Evolutionary conservation across 1,140 invertebrate genomes (phyloP), one percentile per base, ranked within the genome.

Genomic region (Plectus sambesii): DNA sequence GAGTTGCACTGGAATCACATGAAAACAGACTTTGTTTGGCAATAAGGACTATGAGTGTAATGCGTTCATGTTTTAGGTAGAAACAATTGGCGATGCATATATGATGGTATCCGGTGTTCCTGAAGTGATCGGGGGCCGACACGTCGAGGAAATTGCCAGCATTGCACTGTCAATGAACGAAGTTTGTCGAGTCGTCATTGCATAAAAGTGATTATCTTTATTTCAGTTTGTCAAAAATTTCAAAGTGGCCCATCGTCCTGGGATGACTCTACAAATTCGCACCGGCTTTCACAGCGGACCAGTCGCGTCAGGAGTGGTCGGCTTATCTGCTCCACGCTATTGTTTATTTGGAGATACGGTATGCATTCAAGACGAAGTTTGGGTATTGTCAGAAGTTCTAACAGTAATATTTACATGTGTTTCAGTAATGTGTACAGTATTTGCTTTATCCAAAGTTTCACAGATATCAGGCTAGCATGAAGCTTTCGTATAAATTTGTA

Each of bases 281-380:
- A 97, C 97, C 58, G 93, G 93, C 26, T 78, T 98, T 56, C 93
- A 98, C 73, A 83, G 84, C 44, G 84, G 84, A 3, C 80, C 82
- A 0, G 82, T 84, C 26, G 86, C 85, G 62, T 85, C 86, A 0
- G 87, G 86, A 0, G 84, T 90, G 3, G 87, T 89, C 6, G 86
- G 86, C 1, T 80, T 84, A 45, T 87, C 85, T 69, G 86, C 87
- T 82, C 86, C 85, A 0, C 81, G n/a, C n/a, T n/a, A n/a, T n/a
- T n/a, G n/a, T n/a, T n/a, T n/a, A n/a, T n/a, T n/a, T n/a, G n/a
- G n/a, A n/a, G n/a, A n/a, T n/a, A n/a, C n/a, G n/a, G n/a, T n/a
- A n/a, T n/a, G n/a, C n/a, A n/a, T n/a, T n/a, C n/a, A n/a, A n/a
- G n/a, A n/a, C n/a, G n/a, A n/a, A n/a, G n/a, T n/a, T n/a, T n/a